phyloP scores from a whole-genome alignment of 2,797 vertebrate species.

The Pipistrellus pygmaeus region DNA sequence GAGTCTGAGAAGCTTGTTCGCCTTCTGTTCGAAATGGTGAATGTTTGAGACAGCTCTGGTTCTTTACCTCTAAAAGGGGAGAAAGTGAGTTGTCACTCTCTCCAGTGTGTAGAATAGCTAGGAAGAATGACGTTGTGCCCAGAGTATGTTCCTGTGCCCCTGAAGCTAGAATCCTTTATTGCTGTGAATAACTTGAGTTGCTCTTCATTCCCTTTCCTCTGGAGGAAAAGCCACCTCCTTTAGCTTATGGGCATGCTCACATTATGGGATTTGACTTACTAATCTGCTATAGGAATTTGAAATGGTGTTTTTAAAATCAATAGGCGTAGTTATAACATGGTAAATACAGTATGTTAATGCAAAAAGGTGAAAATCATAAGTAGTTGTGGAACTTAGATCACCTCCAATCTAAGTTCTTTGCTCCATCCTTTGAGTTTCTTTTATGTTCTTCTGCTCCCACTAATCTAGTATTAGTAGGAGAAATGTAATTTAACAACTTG shows the following conservation, averaged over 20 bases:
- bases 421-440: neutral
- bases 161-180: neutral
- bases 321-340: neutral
- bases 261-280: neutral
- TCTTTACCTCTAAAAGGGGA: conserved; percentile 28
- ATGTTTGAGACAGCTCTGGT: conserved; percentile 58
- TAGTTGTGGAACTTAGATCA: conserved; percentile 4
- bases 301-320: conserved; percentile 33
- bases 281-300: neutral
- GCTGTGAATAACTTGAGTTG: neutral
- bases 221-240: neutral
- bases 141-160: neutral
- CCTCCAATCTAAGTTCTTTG: neutral
- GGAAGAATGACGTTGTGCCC: neutral
- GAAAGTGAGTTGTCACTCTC: conserved; percentile 49
- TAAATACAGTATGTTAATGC: neutral
- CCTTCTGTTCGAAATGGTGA: conserved; percentile 99
- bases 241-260: neutral
- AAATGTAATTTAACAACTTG: conserved; percentile 12
- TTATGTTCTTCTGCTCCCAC: neutral
- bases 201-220: neutral
- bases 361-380: neutral
- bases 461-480: neutral
- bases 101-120: neutral
- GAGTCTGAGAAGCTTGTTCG: conserved; percentile 99